Percentiles rank a stretch among this genome's conserved stretches.
These are phyloP conservation scores for Helarctos malayanus DNA, from an alignment of 2,797 vertebrate species.

Conservation along the genomic window DNA sequence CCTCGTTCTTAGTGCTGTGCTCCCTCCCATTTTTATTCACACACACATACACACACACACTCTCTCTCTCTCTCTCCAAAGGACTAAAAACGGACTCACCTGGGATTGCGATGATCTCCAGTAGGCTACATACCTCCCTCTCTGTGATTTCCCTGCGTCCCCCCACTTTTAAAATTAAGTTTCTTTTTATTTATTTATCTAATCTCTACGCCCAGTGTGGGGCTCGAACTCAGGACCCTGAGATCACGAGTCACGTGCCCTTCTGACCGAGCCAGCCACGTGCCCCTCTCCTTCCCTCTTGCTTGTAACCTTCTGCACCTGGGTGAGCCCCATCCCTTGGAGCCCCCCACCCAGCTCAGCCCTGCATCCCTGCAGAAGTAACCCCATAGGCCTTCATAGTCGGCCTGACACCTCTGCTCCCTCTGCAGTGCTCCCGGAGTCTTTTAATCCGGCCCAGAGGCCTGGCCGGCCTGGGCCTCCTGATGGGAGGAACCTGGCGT, in stretches of 20 bases:
- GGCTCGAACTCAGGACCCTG: not conserved
- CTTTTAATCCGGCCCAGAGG: not conserved
- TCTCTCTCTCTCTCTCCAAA: too few relatives aligned
- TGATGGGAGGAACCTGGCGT: not conserved
- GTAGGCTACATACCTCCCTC: not conserved
- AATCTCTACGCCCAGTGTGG: not conserved
- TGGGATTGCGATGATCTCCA: too few relatives aligned
- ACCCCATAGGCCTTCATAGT: not conserved
- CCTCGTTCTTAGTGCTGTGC: not conserved
- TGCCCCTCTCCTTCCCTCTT: not conserved
- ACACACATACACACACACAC: too few relatives aligned
- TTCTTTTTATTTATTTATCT: not conserved
- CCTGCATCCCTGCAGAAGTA: not conserved
- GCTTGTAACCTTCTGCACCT: too few relatives aligned
- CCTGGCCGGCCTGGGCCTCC: not conserved
- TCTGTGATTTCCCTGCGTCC: not conserved
- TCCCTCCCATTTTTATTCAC: not conserved
- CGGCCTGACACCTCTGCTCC: not conserved
- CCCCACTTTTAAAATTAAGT: not conserved
- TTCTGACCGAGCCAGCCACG: not conserved
- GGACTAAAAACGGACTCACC: not conserved
- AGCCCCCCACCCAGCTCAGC: not conserved
- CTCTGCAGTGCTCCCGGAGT: not conserved
- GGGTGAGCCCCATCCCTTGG: fast-evolving
- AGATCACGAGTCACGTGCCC: not conserved